A percentile compares a stretch with the other conserved stretches of the same genome.
Evolutionary conservation across 1,140 invertebrate genomes (phyloP).

Genomic region (Carposina sasakii): DNA sequence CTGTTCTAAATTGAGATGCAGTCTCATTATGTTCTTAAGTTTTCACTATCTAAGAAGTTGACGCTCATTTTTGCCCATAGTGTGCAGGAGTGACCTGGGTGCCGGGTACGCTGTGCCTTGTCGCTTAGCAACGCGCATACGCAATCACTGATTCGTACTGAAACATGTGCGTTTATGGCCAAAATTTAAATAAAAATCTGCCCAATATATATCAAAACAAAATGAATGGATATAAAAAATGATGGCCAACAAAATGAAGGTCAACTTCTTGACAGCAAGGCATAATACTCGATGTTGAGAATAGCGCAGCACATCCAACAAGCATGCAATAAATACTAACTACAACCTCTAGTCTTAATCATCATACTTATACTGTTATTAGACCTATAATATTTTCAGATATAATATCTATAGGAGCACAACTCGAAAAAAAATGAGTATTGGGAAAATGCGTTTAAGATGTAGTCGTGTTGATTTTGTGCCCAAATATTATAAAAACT

Average conservation of each 20-base stretch:
- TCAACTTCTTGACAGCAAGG: slow-evolving; percentile 91
- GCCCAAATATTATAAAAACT: too few relatives aligned
- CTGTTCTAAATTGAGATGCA: slow-evolving; percentile 68
- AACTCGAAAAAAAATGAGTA: too few relatives aligned
- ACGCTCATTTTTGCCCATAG: slow-evolving; percentile 94
- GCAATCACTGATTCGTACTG: slow-evolving; percentile 49
- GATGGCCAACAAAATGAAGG: slow-evolving; percentile 90
- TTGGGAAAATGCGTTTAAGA: too few relatives aligned
- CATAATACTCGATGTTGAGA: slow-evolving; percentile 69
- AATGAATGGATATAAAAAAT: slow-evolving; percentile 76
- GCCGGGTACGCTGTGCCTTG: slow-evolving; percentile 64
- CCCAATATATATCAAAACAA: slow-evolving; percentile 68
- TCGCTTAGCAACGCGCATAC: slow-evolving; percentile 61
- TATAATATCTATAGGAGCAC: too few relatives aligned
- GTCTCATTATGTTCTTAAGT: slow-evolving; percentile 56
- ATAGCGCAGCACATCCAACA: slow-evolving; percentile 67
- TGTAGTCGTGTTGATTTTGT: too few relatives aligned
- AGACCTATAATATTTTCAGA: too few relatives aligned
- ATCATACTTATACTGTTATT: too few relatives aligned
- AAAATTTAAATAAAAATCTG: slow-evolving; percentile 63
- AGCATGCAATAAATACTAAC: too few relatives aligned
- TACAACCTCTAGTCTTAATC: too few relatives aligned
- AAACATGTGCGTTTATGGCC: slow-evolving; percentile 61
- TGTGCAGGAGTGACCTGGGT: slow-evolving; percentile 67
- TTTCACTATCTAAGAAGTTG: slow-evolving; percentile 85